Conservation (phyloP, 2,888 invertebrate genomes). For the Trichogramma evanescens region DNA sequence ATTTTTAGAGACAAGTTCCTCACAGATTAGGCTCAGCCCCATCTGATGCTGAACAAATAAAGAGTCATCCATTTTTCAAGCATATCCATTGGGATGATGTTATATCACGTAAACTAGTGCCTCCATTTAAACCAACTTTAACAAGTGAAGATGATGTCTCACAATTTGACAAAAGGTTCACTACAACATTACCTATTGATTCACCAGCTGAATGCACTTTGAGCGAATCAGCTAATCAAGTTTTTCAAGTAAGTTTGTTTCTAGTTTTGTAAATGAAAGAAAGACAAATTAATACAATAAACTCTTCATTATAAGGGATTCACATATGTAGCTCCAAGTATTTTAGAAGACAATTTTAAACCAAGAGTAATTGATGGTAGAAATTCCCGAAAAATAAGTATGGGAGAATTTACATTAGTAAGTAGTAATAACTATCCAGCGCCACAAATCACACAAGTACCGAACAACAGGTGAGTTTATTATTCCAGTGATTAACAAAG, state of each 20-base stretch:
- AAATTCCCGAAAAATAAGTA: slow-evolving; percentile 65
- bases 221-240: slow-evolving; percentile 92
- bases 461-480: slow-evolving; percentile 25
- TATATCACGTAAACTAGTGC: slow-evolving; percentile 76
- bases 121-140: slow-evolving; percentile 91
- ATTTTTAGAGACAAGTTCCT: slow-evolving; percentile 56
- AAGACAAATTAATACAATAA: neutral
- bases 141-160: slow-evolving; percentile 93
- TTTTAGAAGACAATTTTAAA: slow-evolving; percentile 76
- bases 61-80: slow-evolving; percentile 88
- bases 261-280: neutral
- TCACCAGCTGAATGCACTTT: slow-evolving; percentile 91
- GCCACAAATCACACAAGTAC: slow-evolving; percentile 29
- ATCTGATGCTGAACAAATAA: slow-evolving; percentile 80
- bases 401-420: slow-evolving; percentile 38
- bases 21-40: slow-evolving; percentile 81
- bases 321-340: slow-evolving; percentile 96
- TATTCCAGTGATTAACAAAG: no score
- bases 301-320: slow-evolving; percentile 68
- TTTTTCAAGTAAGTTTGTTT: slow-evolving; percentile 72
- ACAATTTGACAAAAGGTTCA: slow-evolving; percentile 97
- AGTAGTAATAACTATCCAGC: slow-evolving; percentile 25
- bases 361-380: slow-evolving; percentile 72
- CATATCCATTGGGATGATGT: slow-evolving; percentile 93
- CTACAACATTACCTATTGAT: slow-evolving; percentile 93